Conservation (phyloP, 2,888 invertebrate species). For the Stenodera caucasica region DNA sequence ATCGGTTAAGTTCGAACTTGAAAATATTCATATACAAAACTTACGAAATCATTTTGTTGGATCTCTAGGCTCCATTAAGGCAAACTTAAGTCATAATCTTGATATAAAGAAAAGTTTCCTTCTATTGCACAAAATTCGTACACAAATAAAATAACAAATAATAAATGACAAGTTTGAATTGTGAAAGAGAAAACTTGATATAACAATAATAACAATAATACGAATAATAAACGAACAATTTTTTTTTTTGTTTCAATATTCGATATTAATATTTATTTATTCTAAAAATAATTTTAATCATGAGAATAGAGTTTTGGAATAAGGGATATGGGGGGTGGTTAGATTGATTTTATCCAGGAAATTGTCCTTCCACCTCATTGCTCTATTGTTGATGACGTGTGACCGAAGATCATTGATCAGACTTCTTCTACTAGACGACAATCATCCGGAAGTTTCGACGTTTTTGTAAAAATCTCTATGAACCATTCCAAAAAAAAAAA, state of each 20-base stretch:
- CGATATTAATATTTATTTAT: conserved; percentile 16
- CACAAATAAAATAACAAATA: conserved; percentile 29
- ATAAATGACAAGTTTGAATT: conserved; percentile 22
- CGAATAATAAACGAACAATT: conserved; percentile 1
- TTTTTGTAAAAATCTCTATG: neutral
- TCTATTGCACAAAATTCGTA: conserved; percentile 25
- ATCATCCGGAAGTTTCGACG: neutral
- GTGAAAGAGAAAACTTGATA: conserved; percentile 5
- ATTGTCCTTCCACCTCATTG: conserved; percentile 50
- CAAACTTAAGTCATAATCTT: conserved; percentile 33
- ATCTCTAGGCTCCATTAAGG: conserved; percentile 24
- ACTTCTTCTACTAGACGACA: conserved; percentile 24
- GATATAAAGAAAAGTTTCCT: conserved; percentile 38
- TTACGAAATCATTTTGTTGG: conserved; percentile 29
- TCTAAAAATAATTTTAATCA: conserved; percentile 33
- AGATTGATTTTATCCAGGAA: conserved; percentile 37
- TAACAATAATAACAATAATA: neutral
- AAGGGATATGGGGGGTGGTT: neutral
- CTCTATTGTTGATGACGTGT: conserved; percentile 46
- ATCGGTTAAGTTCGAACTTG: neutral
- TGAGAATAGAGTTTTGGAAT: neutral
- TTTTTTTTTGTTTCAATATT: neutral
- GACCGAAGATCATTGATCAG: conserved; percentile 48
- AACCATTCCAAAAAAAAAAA: neutral
- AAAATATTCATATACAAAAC: conserved; percentile 33